Base-by-base conservation (phyloP, 2,888 invertebrate species). In the Scotopteryx bipunctaria region DNA sequence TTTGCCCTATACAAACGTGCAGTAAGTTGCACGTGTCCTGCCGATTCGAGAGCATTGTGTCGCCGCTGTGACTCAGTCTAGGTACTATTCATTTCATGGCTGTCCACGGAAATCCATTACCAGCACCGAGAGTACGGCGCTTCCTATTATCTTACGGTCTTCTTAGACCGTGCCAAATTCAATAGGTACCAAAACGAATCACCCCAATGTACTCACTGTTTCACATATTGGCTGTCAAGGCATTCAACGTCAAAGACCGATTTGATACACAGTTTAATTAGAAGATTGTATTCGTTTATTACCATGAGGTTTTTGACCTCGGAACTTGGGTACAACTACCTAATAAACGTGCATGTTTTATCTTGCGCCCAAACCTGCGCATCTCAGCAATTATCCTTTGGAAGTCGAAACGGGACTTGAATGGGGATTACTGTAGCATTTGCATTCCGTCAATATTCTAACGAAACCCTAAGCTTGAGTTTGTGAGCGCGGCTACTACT, bases 361-460 rank as follows among this genome's bases (percentile, higher is more conserved):
- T n/a, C 17, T 46, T 43, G 40, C 21, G 8, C 29, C 19, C 19
- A 9, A 31, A 42, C 11, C 27, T 6, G 47, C 41, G 33, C 25
- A 38, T 52, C 21, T 50, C 52, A 57, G 54, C 49, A 61, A 66
- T 57, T 45, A 56, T 59, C 38, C 42, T 55, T 40, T 44, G 47
- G 48, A 41, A 27, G 11, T 27, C 9, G 27, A 5, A 9, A 57
- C 57, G 56, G 50, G 50, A 53, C 40, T 51, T 33, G 42, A 72
- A 74, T 68, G 57, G 69, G n/a, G 64, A 76, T 78, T 76, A 73
- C 69, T 64, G 42, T 57, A 69, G 62, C 67, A 83, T 83, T 82
- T 81, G 72, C 78, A 79, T 81, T 74, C 73, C 63, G 67, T 64
- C 76, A 71, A 79, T 78, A 78, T 72, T 65, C 63, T 50, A 61